Conservation (phyloP, 2,888 invertebrate genomes). For the Yponomeuta plumbellus region DNA sequence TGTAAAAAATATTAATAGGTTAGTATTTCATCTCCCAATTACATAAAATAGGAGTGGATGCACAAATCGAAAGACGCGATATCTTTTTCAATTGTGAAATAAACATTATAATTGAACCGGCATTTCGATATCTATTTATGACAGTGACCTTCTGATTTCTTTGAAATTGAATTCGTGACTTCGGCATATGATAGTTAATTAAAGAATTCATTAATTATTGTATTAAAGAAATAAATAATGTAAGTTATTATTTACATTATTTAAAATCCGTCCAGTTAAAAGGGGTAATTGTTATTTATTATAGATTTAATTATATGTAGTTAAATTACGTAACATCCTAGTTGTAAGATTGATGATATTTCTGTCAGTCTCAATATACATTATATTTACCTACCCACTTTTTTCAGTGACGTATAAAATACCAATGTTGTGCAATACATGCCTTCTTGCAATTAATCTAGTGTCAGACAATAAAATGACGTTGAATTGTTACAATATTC, state of each 20-base stretch:
- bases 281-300: conserved; percentile 70
- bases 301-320: conserved; percentile 36
- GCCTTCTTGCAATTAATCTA: neutral
- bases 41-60: no score
- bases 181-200: neutral
- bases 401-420: no score
- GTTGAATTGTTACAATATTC: neutral
- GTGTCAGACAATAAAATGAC: neutral
- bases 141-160: neutral
- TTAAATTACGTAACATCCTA: conserved; percentile 9
- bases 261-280: conserved; percentile 51
- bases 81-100: no score
- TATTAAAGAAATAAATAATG: conserved; percentile 4
- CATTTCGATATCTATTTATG: neutral
- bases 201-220: conserved; percentile 2
- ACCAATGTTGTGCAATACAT: no score
- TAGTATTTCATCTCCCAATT: no score
- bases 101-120: no score
- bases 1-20: no score
- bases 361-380: neutral
- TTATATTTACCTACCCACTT: neutral
- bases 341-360: conserved; percentile 10
- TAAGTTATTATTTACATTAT: no score
- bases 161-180: conserved; percentile 1
- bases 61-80: no score